These are phyloP conservation scores for Eudasyphora cyanicolor DNA, from an alignment of 2,888 invertebrate species.

Conservation along the genomic window DNA sequence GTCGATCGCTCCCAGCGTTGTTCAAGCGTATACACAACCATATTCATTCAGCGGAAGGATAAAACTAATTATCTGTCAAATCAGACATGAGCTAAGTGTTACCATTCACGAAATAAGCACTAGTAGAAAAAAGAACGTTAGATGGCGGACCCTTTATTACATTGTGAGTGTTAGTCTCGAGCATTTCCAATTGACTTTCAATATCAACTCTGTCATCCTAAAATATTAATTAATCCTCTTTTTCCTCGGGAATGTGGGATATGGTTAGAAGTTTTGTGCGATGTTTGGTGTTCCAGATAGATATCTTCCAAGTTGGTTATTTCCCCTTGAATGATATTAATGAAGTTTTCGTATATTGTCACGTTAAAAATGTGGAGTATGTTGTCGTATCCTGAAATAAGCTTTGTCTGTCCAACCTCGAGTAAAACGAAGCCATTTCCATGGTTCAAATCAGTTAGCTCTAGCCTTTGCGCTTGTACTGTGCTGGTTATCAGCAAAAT, in stretches of 20 bases:
- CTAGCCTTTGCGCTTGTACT: neutral
- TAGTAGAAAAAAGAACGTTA: too few species aligned
- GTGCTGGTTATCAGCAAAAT: neutral
- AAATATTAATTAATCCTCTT: slow-evolving; percentile 54
- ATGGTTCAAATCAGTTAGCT: neutral
- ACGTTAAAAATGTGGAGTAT: slow-evolving; percentile 58
- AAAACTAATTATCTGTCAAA: too few species aligned
- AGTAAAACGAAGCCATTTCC: neutral
- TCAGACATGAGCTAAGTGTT: too few species aligned
- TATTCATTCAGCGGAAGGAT: too few species aligned
- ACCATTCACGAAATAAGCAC: too few species aligned
- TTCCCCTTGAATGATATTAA: slow-evolving; percentile 42
- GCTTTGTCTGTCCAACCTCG: neutral
- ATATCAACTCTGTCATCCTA: slow-evolving; percentile 54
- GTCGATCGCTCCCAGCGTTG: too few species aligned
- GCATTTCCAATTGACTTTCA: slow-evolving; percentile 48
- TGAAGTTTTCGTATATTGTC: slow-evolving; percentile 46
- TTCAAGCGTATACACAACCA: too few species aligned
- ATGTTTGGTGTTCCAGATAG: neutral
- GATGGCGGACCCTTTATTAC: too few species aligned
- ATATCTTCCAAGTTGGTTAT: slow-evolving; percentile 27
- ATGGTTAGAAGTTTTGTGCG: slow-evolving; percentile 29
- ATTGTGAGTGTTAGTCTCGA: slow-evolving; percentile 50
- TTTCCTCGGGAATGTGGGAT: slow-evolving; percentile 34
- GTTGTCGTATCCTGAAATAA: slow-evolving; percentile 34